These are phyloP conservation scores for Halcyon malimbica DNA, from an alignment of 2,113 vertebrate species.

Conservation along the genomic window DNA sequence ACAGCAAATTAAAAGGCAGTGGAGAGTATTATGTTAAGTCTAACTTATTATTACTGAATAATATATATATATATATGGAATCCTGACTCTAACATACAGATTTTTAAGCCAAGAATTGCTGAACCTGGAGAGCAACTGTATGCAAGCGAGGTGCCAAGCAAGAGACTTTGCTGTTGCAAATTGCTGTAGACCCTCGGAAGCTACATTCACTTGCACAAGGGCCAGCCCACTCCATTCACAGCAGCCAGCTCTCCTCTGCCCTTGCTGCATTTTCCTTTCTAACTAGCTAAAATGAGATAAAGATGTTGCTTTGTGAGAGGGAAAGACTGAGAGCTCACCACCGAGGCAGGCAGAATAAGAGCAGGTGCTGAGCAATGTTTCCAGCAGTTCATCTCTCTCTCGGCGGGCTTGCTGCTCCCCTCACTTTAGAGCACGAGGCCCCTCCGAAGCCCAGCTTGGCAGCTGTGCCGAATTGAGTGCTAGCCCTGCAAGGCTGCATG, in stretches of 20 bases:
- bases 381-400: background rate
- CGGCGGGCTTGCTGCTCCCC: accelerated
- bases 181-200: background rate
- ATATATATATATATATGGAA: background rate
- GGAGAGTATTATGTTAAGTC: background rate
- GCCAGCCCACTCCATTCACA: background rate
- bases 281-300: background rate
- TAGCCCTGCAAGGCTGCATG: background rate
- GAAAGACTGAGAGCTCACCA: background rate
- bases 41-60: background rate
- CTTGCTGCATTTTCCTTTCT: background rate
- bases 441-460: background rate
- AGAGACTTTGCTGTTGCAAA: background rate
- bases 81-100: background rate
- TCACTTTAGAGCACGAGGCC: accelerated
- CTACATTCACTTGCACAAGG: background rate
- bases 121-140: background rate
- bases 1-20: background rate
- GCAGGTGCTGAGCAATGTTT: background rate
- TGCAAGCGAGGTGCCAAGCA: accelerated
- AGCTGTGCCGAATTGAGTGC: background rate
- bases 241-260: background rate
- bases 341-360: background rate
- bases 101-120: background rate
- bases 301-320: background rate